Evolutionary conservation across 2,888 invertebrate species (phyloP).

Genomic region (Tridacna crocea): DNA sequence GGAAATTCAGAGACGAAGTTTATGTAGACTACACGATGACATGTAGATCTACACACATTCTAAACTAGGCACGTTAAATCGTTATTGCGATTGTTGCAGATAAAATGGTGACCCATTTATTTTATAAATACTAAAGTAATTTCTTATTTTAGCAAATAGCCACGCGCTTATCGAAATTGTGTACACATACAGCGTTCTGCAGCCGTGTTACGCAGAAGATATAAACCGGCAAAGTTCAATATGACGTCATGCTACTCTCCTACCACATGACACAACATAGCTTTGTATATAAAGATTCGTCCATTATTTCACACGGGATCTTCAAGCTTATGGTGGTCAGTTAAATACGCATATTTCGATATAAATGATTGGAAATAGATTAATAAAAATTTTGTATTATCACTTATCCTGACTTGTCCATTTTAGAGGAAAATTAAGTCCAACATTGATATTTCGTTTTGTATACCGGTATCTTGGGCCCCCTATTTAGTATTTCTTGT

Average conservation of each 20-base stretch:
- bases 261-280: conserved; percentile 41
- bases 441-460: not conserved
- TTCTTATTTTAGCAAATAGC: conserved; percentile 3
- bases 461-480: not conserved
- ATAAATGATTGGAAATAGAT: too few relatives aligned
- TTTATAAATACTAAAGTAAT: not conserved
- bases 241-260: conserved; percentile 43
- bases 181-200: not conserved
- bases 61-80: too few relatives aligned
- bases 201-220: too few relatives aligned
- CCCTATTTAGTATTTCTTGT: conserved; percentile 7
- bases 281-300: conserved; percentile 24
- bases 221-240: conserved; percentile 15
- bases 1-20: too few relatives aligned
- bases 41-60: too few relatives aligned
- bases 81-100: too few relatives aligned
- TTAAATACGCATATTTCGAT: too few relatives aligned
- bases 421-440: too few relatives aligned
- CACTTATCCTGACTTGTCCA: too few relatives aligned
- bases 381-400: too few relatives aligned
- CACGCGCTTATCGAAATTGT: not conserved
- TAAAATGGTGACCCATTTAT: conserved; percentile 2
- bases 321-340: too few relatives aligned
- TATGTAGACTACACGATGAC: too few relatives aligned
- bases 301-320: conserved; percentile 1